Percentiles rank a stretch among this genome's conserved stretches.
These are phyloP conservation scores for Thalpophila matura DNA, from an alignment of 2,888 invertebrate genomes.

Conservation along the genomic window DNA sequence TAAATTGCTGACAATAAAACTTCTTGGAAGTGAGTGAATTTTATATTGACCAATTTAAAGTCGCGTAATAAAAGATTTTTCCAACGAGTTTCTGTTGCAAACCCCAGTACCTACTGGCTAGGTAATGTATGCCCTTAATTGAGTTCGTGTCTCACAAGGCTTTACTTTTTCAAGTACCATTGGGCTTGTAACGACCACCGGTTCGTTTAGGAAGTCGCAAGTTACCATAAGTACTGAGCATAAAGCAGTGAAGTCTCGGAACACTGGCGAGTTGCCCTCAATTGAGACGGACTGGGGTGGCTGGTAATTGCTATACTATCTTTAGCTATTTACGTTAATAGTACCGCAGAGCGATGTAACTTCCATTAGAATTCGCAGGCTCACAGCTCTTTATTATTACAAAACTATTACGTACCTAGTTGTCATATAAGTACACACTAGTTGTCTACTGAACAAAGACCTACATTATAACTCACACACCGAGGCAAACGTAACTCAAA, in stretches of 20 bases:
- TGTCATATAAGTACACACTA: conserved; percentile 33
- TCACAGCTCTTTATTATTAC: conserved; percentile 50
- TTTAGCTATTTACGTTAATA: conserved; percentile 75
- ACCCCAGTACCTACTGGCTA: conserved; percentile 40
- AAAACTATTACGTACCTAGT: neutral
- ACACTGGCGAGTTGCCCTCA: conserved; percentile 67
- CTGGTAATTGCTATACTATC: conserved; percentile 77
- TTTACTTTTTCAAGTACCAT: conserved; percentile 50
- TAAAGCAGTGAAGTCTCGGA: conserved; percentile 63
- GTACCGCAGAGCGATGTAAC: conserved; percentile 28
- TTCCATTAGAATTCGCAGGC: conserved; percentile 63
- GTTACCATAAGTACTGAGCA: conserved; percentile 62
- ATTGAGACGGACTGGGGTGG: conserved; percentile 65
- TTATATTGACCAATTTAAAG: conserved; percentile 71
- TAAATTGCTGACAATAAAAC: conserved; percentile 65
- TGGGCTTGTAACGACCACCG: conserved; percentile 52
- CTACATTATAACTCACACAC: conserved; percentile 55
- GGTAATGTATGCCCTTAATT: conserved; percentile 62
- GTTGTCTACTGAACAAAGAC: conserved; percentile 57
- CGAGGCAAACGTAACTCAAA: conserved; percentile 58
- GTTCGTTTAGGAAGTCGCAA: conserved; percentile 57
- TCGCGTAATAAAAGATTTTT: conserved; percentile 68
- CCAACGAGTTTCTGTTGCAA: conserved; percentile 64
- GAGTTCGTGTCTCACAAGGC: conserved; percentile 48
- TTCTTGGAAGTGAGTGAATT: conserved; percentile 64